Conservation (phyloP, 1,140 invertebrate species). For the Brachionus manjavacas region DNA sequence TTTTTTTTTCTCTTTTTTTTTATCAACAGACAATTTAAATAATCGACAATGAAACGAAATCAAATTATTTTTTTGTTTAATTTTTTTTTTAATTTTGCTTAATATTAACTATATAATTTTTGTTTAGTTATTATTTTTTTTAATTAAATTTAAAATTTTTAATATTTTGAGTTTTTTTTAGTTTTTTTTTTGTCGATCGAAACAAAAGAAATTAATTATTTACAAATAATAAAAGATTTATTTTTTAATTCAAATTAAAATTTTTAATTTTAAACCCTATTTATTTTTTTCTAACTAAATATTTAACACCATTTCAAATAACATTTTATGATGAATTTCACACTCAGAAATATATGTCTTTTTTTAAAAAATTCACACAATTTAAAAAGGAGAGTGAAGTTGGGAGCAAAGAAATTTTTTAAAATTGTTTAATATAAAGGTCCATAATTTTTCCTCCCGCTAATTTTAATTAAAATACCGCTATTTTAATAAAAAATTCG, state of each 20-base stretch:
- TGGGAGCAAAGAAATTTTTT: no score
- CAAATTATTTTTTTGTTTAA: background rate
- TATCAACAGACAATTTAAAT: background rate
- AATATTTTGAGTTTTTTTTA: background rate
- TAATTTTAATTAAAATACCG: no score
- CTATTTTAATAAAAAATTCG: no score
- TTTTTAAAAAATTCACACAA: no score
- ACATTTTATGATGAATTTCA: background rate
- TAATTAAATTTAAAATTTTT: background rate
- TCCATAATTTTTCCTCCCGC: no score
- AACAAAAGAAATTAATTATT: background rate
- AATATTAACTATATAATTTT: background rate
- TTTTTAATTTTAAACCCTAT: background rate
- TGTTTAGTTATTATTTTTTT: constrained; percentile 6
- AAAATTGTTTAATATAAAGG: no score
- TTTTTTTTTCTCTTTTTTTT: background rate
- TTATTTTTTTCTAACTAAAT: background rate
- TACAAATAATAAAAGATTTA: background rate
- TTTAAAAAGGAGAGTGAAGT: no score
- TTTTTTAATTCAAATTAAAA: background rate
- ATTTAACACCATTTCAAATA: background rate
- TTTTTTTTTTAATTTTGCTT: background rate
- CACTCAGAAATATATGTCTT: no score
- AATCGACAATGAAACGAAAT: constrained; percentile 4
- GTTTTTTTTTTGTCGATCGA: background rate